Evolutionary conservation across 2,797 vertebrate species (phyloP).

Genomic region (Myotis vivesi): DNA sequence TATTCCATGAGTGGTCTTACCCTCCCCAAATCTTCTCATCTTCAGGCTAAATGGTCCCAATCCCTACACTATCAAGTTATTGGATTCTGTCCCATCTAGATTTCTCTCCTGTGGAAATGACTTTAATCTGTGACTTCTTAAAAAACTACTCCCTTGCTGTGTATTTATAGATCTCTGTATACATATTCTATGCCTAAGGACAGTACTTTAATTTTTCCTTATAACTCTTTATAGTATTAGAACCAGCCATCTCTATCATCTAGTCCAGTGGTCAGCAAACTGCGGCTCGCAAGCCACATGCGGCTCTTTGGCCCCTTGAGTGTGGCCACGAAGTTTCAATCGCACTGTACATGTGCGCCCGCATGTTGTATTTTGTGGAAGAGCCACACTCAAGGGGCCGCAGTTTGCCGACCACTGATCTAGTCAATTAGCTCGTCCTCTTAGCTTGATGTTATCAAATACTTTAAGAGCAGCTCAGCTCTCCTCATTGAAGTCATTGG

Average conservation of each 20-base stretch:
- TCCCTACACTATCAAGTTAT: neutral
- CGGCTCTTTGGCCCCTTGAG: no score
- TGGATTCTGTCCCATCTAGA: neutral
- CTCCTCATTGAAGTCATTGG: neutral
- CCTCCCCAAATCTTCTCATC: neutral
- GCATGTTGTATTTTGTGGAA: no score
- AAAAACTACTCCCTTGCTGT: neutral
- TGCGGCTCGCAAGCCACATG: no score
- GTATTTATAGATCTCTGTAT: neutral
- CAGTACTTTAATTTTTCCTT: neutral
- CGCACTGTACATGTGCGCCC: no score
- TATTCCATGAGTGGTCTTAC: neutral
- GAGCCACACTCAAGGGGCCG: no score
- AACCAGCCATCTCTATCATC: neutral
- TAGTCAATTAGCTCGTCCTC: neutral
- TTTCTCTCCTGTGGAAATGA: neutral
- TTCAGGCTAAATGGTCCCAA: neutral
- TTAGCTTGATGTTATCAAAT: neutral
- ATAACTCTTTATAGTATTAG: neutral
- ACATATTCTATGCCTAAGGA: neutral
- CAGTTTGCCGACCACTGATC: neutral
- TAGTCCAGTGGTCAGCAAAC: no score
- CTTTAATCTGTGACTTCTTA: neutral
- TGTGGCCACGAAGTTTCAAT: no score
- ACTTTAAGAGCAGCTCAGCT: neutral